Evolutionary conservation across 23 tunicate species (phyloP).

Genomic region (Ciona savignyi): DNA sequence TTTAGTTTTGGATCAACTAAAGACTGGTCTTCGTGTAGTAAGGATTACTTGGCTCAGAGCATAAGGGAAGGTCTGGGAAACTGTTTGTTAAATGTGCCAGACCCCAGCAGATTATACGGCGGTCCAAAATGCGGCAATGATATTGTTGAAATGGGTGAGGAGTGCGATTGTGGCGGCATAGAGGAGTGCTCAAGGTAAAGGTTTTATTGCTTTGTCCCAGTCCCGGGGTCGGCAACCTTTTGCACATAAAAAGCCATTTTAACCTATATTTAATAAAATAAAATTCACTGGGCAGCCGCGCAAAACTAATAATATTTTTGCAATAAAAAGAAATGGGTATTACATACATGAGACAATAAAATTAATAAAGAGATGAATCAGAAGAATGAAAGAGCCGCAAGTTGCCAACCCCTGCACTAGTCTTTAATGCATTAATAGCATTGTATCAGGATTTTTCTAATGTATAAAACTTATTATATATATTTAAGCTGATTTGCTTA

Average conservation of each 20-base stretch:
- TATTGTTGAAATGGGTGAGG: constrained; percentile 77
- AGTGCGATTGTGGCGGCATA: constrained; percentile 87
- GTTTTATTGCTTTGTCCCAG: too few species aligned
- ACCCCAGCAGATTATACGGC: constrained; percentile 34
- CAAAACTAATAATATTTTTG: not conserved
- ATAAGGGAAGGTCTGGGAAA: constrained; percentile 27
- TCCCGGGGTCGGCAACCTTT: too few species aligned
- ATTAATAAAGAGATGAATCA: too few species aligned
- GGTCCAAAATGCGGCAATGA: constrained; percentile 92
- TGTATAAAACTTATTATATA: too few species aligned
- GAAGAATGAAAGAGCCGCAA: too few species aligned
- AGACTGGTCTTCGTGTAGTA: constrained; percentile 79
- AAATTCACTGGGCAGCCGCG: not conserved
- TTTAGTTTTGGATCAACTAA: not conserved
- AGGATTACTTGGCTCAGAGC: constrained; percentile 29
- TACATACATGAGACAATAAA: too few species aligned
- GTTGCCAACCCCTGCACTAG: too few species aligned
- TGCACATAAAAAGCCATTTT: too few species aligned
- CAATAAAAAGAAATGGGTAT: not conserved
- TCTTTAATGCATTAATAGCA: too few species aligned
- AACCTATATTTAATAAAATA: too few species aligned
- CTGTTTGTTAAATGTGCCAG: constrained; percentile 77
- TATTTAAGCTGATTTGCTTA: too few species aligned
- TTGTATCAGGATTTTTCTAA: too few species aligned
- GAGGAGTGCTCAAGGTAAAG: constrained; percentile 70